A percentile compares a stretch with the other conserved stretches of the same genome.
Conservation (phyloP, 2,113 vertebrate species). For the Trichechus manatus region DNA sequence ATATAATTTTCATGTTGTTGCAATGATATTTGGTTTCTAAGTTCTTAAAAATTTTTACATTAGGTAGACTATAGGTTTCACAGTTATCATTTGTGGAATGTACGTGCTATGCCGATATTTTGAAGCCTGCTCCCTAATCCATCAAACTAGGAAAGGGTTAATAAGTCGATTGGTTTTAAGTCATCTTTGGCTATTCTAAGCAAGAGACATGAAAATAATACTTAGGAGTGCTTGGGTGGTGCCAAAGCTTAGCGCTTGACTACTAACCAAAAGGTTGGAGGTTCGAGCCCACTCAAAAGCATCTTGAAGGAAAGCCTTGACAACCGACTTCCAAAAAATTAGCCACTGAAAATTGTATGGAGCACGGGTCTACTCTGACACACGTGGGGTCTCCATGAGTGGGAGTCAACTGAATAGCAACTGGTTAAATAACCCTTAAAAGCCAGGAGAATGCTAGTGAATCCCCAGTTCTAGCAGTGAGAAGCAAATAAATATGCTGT, state of each 20-base stretch:
- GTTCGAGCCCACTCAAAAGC: too few relatives aligned
- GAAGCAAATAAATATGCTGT: neutral
- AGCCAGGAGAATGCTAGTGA: neutral
- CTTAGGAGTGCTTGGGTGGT: neutral
- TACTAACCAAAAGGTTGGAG: neutral
- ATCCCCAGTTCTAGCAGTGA: neutral
- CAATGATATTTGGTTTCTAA: neutral
- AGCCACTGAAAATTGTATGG: too few relatives aligned
- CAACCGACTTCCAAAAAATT: too few relatives aligned
- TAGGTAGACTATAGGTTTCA: neutral
- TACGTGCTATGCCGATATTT: neutral
- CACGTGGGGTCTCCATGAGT: too few relatives aligned
- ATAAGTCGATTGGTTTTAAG: neutral
- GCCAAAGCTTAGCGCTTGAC: neutral
- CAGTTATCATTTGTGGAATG: neutral
- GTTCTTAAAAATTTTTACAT: neutral
- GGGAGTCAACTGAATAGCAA: neutral
- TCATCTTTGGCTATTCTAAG: neutral
- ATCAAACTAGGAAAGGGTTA: neutral
- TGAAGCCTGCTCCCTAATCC: neutral
- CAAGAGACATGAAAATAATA: neutral
- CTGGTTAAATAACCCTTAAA: neutral
- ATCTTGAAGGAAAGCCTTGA: too few relatives aligned
- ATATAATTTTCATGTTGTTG: neutral
- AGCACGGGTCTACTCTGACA: too few relatives aligned